Conservation (phyloP, 2,888 invertebrate species). For the Papilio demoleus region DNA sequence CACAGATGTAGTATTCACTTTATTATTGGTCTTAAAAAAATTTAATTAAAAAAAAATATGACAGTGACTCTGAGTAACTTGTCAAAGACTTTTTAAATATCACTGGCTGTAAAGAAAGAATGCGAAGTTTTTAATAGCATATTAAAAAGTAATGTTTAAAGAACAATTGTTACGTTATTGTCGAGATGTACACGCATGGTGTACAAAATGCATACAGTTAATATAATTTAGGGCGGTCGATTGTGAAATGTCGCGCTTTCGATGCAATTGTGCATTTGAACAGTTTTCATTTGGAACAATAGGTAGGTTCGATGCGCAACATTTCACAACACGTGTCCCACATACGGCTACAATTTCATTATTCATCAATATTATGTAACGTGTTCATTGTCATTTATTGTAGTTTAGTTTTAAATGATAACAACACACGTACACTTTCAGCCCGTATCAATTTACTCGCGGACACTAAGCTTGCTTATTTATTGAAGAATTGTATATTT, state of each 20-base stretch:
- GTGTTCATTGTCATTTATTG: conserved; percentile 31
- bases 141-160: no score
- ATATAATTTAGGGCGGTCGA: conserved; percentile 43
- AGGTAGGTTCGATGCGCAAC: conserved; percentile 32
- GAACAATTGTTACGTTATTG: no score
- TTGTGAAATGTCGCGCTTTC: conserved; percentile 46
- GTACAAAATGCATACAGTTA: conserved; percentile 2
- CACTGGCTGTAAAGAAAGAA: no score
- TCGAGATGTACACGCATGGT: no score
- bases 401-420: neutral
- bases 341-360: conserved; percentile 40
- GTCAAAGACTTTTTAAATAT: no score
- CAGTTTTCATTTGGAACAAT: conserved; percentile 47
- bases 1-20: no score
- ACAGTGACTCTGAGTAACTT: no score
- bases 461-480: neutral
- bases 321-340: conserved; percentile 48
- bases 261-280: conserved; percentile 48
- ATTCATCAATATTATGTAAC: conserved; percentile 22
- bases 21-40: no score
- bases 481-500: neutral
- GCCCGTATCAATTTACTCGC: conserved; percentile 2
- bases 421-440: neutral
- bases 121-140: no score
- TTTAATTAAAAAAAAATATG: no score